phyloP scores from a whole-genome alignment of 2,113 vertebrate species.

The Muntiacus reevesi region DNA sequence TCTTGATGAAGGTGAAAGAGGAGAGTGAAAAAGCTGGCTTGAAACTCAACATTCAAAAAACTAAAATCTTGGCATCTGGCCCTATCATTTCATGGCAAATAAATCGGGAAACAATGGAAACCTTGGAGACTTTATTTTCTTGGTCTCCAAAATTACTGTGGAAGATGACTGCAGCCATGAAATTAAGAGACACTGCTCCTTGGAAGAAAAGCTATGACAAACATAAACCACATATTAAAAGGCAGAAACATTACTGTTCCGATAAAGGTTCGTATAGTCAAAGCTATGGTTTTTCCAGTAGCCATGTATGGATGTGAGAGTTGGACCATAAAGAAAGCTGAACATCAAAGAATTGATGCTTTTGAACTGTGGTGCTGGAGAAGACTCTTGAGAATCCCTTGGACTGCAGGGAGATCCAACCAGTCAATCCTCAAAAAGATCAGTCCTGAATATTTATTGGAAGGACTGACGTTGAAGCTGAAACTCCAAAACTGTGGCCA shows the following conservation, averaged over 20 bases:
- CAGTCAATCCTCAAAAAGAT: neutral
- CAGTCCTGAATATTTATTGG: neutral
- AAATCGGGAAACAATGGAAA: neutral
- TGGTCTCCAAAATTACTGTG: neutral
- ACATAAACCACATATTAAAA: neutral
- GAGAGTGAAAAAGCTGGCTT: neutral
- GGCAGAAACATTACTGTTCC: neutral
- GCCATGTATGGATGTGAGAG: neutral
- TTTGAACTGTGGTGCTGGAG: neutral
- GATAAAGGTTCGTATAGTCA: neutral
- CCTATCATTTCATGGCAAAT: neutral
- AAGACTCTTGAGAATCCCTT: neutral
- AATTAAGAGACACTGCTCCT: neutral
- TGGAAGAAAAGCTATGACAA: neutral
- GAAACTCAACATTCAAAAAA: neutral
- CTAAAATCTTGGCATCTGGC: neutral
- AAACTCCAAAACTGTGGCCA: neutral
- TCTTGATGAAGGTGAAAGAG: neutral
- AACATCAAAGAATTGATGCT: neutral
- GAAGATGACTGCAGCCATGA: neutral
- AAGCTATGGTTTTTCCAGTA: neutral
- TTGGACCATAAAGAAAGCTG: neutral
- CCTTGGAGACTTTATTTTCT: neutral
- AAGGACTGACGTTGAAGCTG: neutral
- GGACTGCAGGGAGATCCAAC: neutral